Percentiles rank a stretch among this genome's conserved stretches.
Evolutionary conservation across 2,113 vertebrate genomes (phyloP).

Genomic region (Nicator chloris): DNA sequence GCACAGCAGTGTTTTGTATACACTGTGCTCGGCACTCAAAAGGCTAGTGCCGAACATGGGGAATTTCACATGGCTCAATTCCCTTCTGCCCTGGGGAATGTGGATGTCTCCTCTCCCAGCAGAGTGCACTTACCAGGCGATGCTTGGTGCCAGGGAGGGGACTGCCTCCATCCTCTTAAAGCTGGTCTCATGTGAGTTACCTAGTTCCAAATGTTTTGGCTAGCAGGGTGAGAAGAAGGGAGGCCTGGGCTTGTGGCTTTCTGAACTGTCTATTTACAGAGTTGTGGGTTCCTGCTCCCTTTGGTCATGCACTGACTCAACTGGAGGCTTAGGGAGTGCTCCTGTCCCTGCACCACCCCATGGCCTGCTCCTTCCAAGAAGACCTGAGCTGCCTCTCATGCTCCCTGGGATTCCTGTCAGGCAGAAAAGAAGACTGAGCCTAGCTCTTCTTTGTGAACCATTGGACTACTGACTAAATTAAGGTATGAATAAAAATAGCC

Average conservation of each 20-base stretch:
- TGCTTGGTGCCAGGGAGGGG: not conserved
- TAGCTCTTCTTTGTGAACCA: not conserved
- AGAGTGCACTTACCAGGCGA: not conserved
- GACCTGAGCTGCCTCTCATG: not conserved
- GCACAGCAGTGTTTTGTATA: not conserved
- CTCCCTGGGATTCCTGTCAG: not conserved
- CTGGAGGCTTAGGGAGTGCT: not conserved
- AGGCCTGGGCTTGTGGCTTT: not conserved
- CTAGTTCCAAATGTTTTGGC: not conserved
- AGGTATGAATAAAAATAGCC: conserved; percentile 42
- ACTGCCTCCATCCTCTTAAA: not conserved
- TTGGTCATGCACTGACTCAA: rapidly evolving
- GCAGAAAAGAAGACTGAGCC: not conserved
- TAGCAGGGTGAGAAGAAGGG: not conserved
- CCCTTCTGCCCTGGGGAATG: not conserved
- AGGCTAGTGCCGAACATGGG: not conserved
- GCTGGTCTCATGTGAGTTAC: not conserved
- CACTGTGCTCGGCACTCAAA: not conserved
- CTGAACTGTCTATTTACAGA: not conserved
- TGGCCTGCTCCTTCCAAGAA: not conserved
- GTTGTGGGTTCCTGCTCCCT: not conserved
- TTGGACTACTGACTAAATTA: conserved; percentile 44
- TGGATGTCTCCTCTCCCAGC: not conserved
- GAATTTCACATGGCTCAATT: conserved; percentile 39
- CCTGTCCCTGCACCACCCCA: not conserved